phyloP scores from a whole-genome alignment of 2,113 vertebrate species.

The Numida meleagris region DNA sequence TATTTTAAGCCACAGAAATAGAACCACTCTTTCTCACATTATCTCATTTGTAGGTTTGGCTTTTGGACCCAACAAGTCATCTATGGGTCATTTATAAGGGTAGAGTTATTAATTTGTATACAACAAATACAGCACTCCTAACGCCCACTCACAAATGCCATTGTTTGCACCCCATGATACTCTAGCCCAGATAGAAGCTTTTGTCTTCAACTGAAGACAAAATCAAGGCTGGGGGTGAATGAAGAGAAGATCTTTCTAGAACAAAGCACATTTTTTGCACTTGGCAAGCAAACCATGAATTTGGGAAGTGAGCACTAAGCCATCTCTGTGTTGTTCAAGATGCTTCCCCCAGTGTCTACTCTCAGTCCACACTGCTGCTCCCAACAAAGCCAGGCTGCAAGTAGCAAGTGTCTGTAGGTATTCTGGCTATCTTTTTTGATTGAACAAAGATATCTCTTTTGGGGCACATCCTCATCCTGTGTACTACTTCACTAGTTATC shows the following conservation, averaged over 20 bases:
- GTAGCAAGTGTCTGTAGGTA: neutral
- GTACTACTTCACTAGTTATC: neutral
- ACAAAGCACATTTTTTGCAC: neutral
- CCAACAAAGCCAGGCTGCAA: neutral
- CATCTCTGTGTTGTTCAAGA: neutral
- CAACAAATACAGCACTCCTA: neutral
- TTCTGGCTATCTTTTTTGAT: neutral
- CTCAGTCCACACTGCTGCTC: neutral
- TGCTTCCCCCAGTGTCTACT: rapidly evolving
- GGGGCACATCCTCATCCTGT: too few relatives aligned
- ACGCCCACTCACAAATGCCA: neutral
- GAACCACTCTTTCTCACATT: neutral
- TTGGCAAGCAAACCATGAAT: neutral
- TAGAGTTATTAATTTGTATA: neutral
- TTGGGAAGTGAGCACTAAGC: neutral
- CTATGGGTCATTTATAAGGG: neutral
- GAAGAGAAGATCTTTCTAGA: neutral
- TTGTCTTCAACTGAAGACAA: neutral
- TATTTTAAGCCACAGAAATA: slow-evolving; percentile 24
- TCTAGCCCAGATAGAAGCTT: neutral
- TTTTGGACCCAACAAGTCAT: neutral
- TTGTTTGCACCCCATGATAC: neutral
- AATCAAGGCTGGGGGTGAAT: neutral
- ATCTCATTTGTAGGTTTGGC: neutral
- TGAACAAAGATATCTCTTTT: neutral